Base-by-base conservation (phyloP, 2,888 invertebrate genomes). In the Caenorhabditis sp. region DNA sequence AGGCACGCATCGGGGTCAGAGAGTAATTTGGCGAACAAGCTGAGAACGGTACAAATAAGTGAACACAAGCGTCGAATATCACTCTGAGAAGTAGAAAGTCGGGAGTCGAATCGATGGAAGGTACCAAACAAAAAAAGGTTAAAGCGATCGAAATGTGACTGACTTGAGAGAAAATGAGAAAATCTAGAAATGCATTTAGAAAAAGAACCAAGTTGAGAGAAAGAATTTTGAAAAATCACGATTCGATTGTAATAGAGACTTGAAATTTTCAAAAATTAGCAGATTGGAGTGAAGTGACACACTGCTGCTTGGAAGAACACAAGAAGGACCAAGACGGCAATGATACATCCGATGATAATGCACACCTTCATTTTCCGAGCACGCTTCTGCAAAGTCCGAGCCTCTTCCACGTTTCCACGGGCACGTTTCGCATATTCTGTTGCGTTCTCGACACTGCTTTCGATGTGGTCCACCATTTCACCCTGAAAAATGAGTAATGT, bases 221-320 rank as follows among this genome's bases (percentile, higher is more conserved):
- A 54, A 10, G 14, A 14, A 31, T 28, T 49, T 49, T 44, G 19
- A n/a, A n/a, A n/a, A n/a, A n/a, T n/a, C n/a, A n/a, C n/a, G n/a
- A n/a, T n/a, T n/a, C n/a, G n/a, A n/a, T n/a, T n/a, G n/a, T n/a
- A n/a, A n/a, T n/a, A n/a, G n/a, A n/a, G n/a, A n/a, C n/a, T n/a
- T n/a, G n/a, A n/a, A n/a, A n/a, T n/a, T n/a, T n/a, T n/a, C n/a
- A n/a, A 59, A 28, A 8, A 47, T 44, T 66, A 87, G 59, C 86
- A 87, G 19, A 87, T 85, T 64, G 86, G 86, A 4, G 85, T 87
- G 58, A 84, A 87, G 64, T 84, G 84, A 54, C 86, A 87, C 4
- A 87, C 80, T 19, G 84, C 66, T 4, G 82, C 82, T 72, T 85
- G 86, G 47, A 87, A 72, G 22, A 87, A 59, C 19, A 85, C 38